phyloP scores from a whole-genome alignment of 2,888 invertebrate species.

The Agrotis puta region DNA sequence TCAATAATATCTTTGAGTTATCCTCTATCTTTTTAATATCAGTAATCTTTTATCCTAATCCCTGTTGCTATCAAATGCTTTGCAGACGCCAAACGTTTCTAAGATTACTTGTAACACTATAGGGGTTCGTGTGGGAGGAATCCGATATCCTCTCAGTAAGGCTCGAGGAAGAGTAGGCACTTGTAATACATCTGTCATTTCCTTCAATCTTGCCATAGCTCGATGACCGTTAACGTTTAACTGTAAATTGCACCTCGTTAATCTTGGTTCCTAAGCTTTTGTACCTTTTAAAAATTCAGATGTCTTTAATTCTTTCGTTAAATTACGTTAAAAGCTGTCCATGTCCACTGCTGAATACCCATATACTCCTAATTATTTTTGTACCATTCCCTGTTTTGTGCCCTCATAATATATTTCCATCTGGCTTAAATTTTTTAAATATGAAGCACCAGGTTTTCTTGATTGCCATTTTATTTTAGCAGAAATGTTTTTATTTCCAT shows the following conservation, averaged over 20 bases:
- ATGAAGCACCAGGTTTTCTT: background rate
- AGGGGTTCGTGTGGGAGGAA: conserved; percentile 37
- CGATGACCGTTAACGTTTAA: conserved; percentile 5
- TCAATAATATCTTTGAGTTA: conserved; percentile 9
- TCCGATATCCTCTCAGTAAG: conserved; percentile 26
- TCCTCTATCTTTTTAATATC: conserved; percentile 10
- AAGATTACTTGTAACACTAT: conserved; percentile 24
- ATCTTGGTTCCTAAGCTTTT: background rate
- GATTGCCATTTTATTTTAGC: background rate
- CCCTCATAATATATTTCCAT: no score
- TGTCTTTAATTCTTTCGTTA: background rate
- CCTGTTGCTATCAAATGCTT: conserved; percentile 20
- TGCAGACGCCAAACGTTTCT: conserved; percentile 5
- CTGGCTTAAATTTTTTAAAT: no score
- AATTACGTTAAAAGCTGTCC: background rate
- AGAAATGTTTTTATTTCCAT: background rate
- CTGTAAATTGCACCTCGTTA: background rate
- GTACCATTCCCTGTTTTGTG: background rate
- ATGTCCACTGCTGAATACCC: no score
- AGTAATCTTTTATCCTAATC: conserved; percentile 24
- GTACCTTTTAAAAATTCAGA: background rate
- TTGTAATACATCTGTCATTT: conserved; percentile 30
- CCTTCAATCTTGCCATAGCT: conserved; percentile 18
- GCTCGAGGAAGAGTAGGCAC: conserved; percentile 12
- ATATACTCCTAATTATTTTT: background rate